Evolutionary conservation across 1,140 invertebrate genomes (phyloP), one percentile per base, ranked within the genome.

Genomic region (Mylabris phalerata): DNA sequence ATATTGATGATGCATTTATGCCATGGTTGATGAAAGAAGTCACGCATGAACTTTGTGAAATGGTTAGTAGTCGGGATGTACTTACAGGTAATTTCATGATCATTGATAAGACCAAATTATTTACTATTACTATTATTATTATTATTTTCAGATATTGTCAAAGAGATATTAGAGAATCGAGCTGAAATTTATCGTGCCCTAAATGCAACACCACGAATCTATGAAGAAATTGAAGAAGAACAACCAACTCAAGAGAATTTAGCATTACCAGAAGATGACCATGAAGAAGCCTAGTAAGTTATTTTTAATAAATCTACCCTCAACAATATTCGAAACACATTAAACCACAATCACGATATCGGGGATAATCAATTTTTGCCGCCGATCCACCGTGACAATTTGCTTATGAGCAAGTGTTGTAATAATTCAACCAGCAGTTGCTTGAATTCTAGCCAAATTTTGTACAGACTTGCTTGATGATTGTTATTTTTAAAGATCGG

Each of bases 11-110:
- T 65, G 83, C 83, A 45, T 88, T 93, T 72, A 85, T 93, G 79
- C 89, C 90, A n/a, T 94, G 91, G 91, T 75, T 95, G 58, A 84
- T 90, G 74, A 82, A 84, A 10, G 87, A 91, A 73, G 89, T 94
- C 10, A 84, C 85, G 40, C 77, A 81, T 52, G 88, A 93, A 74
- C 80, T 93, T 59, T 83, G 89, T 43, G 84, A 84, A 46, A 83
- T 89, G 72, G 82, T 91, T 47, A 84, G 87, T 61, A 90, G 88
- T 55, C 79, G 86, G 49, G 84, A 90, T 68, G 78, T 93, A 32
- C 78, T 94, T 19, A 84, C 85, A 72, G 86, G 86, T 87, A 73
- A 65, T n/a, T n/a, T 41, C 9, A 44, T n/a, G 4, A 11, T 44
- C 25, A 10, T 32, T 32, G 7, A 32, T 32, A 32, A 10, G 2